phyloP scores from a whole-genome alignment of 2,797 vertebrate species.

The Pyrocephalus nanus region DNA sequence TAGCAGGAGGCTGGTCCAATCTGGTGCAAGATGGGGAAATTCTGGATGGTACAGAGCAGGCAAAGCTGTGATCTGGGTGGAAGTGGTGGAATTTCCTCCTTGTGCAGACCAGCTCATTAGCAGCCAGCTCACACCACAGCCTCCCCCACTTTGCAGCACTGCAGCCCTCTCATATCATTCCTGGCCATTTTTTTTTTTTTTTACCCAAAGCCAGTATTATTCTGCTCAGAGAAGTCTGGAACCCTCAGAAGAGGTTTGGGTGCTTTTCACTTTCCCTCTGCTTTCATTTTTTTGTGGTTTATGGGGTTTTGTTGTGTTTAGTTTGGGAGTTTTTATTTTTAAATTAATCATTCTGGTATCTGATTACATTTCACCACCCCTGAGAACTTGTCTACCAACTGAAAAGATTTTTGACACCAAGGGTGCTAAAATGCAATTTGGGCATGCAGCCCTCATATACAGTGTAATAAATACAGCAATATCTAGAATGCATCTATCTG shows the following conservation, averaged over 20 bases:
- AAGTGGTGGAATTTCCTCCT: not conserved
- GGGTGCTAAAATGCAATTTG: not conserved
- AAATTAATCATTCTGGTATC: not conserved
- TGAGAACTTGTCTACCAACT: accelerated
- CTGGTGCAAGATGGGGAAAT: not conserved
- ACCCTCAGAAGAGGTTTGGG: not conserved
- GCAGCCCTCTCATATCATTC: not conserved
- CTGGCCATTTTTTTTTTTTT: not conserved
- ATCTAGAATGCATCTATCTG: not conserved
- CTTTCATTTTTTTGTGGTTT: not conserved
- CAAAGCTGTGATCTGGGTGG: not conserved
- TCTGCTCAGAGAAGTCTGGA: not conserved
- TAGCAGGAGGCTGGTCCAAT: not conserved
- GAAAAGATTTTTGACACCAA: not conserved
- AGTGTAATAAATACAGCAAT: not conserved
- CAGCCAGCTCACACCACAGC: not conserved
- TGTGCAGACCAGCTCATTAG: not conserved
- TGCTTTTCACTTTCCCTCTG: not conserved
- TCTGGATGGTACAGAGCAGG: not conserved
- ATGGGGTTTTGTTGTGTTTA: not conserved
- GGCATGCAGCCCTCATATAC: not conserved
- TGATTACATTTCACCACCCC: not conserved
- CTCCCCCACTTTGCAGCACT: not conserved
- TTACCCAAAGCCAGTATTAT: not conserved
- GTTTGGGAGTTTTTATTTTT: not conserved